Conservation (phyloP, 2,113 vertebrate genomes). For the Grammomys dolichurus region DNA sequence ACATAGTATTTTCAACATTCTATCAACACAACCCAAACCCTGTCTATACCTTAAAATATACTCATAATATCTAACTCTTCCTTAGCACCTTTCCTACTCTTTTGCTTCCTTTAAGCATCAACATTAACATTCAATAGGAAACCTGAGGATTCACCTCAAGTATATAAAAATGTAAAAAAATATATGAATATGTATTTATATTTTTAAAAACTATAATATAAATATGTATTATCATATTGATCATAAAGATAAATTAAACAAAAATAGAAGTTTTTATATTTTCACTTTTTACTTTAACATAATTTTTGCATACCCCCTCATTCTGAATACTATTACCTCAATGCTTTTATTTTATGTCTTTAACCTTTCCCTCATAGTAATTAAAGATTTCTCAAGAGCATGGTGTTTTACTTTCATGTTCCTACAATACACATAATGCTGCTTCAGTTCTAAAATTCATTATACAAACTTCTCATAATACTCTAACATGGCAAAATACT, state of each 20-base stretch:
- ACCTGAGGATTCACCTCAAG: neutral
- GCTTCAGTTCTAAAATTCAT: conserved; percentile 14
- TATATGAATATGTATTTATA: neutral
- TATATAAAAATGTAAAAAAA: neutral
- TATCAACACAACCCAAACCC: conserved; percentile 17
- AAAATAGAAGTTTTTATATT: neutral
- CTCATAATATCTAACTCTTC: conserved; percentile 2
- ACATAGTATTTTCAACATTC: neutral
- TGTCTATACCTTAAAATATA: conserved; percentile 1
- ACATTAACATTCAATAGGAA: conserved; percentile 47
- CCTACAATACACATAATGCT: neutral
- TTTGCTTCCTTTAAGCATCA: conserved; percentile 32
- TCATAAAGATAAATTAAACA: neutral
- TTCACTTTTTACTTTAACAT: neutral
- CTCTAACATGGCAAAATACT: neutral
- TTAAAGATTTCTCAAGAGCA: conserved; percentile 38
- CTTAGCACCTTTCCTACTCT: neutral
- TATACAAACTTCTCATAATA: conserved; percentile 36
- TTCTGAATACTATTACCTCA: neutral
- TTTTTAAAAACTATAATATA: neutral
- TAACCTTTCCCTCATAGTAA: neutral
- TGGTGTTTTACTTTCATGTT: conserved; percentile 9
- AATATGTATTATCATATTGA: neutral
- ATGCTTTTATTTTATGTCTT: conserved; percentile 27
- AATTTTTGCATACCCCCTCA: conserved; percentile 7